These are phyloP conservation scores for Tenrec ecaudatus DNA, from an alignment of 2,113 vertebrate species.

Conservation along the genomic window DNA sequence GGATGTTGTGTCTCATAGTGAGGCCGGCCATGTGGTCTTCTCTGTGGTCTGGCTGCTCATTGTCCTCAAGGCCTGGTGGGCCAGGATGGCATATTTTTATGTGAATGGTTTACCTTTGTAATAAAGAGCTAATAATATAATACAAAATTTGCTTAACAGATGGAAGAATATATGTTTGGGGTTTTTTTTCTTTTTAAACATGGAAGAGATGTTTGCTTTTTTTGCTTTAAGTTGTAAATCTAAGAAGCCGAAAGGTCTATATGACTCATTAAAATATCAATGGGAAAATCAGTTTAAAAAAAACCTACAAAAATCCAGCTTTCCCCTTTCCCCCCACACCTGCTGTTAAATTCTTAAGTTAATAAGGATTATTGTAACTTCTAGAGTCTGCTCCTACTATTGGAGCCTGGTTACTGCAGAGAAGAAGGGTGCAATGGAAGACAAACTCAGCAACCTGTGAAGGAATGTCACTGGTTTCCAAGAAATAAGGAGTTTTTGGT, in stretches of 20 bases:
- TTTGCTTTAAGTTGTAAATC: slow-evolving; percentile 43
- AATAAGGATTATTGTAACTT: slow-evolving; percentile 5
- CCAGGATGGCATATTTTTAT: background rate
- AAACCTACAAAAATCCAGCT: background rate
- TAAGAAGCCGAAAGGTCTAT: background rate
- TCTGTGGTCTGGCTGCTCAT: too few relatives aligned
- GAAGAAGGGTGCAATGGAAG: slow-evolving; percentile 2
- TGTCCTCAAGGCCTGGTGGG: too few relatives aligned
- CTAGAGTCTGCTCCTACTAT: background rate
- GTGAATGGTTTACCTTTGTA: background rate
- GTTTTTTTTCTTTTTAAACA: background rate
- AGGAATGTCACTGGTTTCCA: slow-evolving; percentile 55
- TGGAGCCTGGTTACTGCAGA: background rate
- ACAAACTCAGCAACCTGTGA: slow-evolving; percentile 47
- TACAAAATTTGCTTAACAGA: background rate
- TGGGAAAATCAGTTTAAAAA: background rate
- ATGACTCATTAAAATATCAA: slow-evolving; percentile 7
- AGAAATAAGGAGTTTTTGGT: slow-evolving; percentile 63
- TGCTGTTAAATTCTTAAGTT: background rate
- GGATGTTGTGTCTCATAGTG: too few relatives aligned
- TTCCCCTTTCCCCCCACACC: background rate
- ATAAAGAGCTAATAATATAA: background rate
- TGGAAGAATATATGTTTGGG: background rate
- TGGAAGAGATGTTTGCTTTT: background rate
- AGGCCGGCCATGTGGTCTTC: too few relatives aligned